Percentiles rank a stretch among this genome's conserved stretches.
These are phyloP conservation scores for Melipona beecheii DNA, from an alignment of 2,888 invertebrate species.

Conservation along the genomic window DNA sequence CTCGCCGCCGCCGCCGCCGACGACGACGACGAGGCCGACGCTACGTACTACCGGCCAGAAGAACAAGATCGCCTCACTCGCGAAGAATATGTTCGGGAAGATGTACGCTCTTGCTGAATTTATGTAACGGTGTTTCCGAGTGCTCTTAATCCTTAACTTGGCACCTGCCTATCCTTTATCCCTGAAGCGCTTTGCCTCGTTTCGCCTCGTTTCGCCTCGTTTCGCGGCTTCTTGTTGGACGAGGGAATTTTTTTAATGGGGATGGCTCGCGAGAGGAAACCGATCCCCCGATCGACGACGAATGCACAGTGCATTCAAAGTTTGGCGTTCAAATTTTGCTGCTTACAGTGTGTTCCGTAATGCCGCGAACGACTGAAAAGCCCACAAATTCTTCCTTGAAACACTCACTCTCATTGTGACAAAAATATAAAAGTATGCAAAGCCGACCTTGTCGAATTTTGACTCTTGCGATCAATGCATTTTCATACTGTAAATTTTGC, in stretches of 20 bases:
- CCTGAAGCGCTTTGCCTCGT: background rate
- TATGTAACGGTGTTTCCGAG: constrained; percentile 11
- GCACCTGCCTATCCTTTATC: background rate
- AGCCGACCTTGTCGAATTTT: no score
- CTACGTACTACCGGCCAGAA: constrained; percentile 27
- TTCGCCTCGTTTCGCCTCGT: background rate
- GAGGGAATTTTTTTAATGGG: background rate
- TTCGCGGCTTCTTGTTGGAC: background rate
- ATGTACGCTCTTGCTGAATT: constrained; percentile 21
- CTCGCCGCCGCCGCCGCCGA: constrained; percentile 19
- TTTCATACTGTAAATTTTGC: no score
- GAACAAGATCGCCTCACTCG: constrained; percentile 40
- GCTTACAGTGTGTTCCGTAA: no score
- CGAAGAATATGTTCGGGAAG: constrained; percentile 31
- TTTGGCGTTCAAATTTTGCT: no score
- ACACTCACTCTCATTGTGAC: no score
- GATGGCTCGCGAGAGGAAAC: background rate
- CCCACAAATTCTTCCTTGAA: no score
- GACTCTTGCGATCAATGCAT: no score
- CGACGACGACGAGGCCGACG: no score
- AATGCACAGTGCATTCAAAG: no score
- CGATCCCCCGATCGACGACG: no score
- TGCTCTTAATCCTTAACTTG: constrained; percentile 11
- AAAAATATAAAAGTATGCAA: no score
- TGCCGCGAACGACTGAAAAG: no score